phyloP scores from a whole-genome alignment of 35 echinoderm and acorn worm genomes.

The Heliocidaris tuberculata region DNA sequence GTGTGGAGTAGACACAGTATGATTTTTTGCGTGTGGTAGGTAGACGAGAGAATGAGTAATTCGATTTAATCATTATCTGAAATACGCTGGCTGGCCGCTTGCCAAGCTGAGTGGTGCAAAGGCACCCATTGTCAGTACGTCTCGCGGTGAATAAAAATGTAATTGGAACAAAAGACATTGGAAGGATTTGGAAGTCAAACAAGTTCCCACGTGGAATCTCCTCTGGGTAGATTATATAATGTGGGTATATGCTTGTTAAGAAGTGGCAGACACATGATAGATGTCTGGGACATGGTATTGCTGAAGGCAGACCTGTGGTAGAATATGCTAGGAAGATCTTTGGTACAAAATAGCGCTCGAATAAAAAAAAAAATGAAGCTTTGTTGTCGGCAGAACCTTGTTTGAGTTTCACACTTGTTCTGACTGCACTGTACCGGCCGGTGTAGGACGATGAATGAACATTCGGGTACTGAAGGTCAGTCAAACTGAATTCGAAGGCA shows the following conservation, averaged over 20 bases:
- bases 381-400: background rate
- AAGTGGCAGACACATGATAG: background rate
- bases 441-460: background rate
- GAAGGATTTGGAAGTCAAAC: conserved; percentile 10
- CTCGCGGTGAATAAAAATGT: conserved; percentile 18
- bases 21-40: conserved; percentile 32
- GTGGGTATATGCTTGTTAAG: background rate
- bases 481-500: background rate
- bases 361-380: background rate
- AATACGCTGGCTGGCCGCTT: conserved; percentile 27
- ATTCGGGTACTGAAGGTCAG: background rate
- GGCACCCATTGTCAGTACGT: conserved; percentile 19
- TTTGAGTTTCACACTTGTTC: conserved; percentile 17
- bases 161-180: conserved; percentile 44
- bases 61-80: conserved; percentile 41
- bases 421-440: background rate
- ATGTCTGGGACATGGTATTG: background rate
- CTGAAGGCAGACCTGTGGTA: background rate
- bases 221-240: background rate
- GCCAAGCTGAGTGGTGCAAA: background rate
- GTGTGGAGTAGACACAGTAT: conserved; percentile 10
- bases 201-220: conserved; percentile 35
- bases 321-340: background rate
- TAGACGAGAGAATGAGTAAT: conserved; percentile 23
- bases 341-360: background rate